phyloP scores from a whole-genome alignment of 2,113 vertebrate species.

The Uria lomvia region DNA sequence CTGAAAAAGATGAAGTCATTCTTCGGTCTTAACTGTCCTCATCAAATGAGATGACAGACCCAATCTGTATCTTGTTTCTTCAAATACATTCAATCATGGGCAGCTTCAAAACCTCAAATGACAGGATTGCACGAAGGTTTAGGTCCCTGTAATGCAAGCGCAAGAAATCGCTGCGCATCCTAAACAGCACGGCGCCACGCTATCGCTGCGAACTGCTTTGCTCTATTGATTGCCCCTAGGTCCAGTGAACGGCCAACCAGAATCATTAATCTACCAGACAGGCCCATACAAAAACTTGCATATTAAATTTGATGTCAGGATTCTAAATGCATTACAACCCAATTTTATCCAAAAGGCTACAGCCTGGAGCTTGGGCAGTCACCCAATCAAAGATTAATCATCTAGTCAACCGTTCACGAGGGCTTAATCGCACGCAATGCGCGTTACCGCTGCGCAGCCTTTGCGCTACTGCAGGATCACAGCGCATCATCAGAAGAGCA shows the following conservation, averaged over 20 bases:
- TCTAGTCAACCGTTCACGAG: constrained; percentile 78
- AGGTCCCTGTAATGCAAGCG: constrained; percentile 99
- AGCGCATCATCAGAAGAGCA: constrained; percentile 97
- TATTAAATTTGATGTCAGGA: constrained; percentile 58
- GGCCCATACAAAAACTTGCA: constrained; percentile 55
- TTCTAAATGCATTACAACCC: constrained; percentile 36
- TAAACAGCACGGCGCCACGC: constrained; percentile 78
- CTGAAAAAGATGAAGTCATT: not conserved
- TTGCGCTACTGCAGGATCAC: constrained; percentile 99
- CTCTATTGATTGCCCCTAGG: constrained; percentile 67
- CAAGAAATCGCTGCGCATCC: constrained; percentile 84
- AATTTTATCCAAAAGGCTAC: constrained; percentile 71
- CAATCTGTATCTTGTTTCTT: fast-evolving
- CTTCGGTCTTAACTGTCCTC: not conserved
- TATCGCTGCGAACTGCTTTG: constrained; percentile 77
- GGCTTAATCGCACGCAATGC: constrained; percentile 79
- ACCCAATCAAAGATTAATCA: constrained; percentile 77
- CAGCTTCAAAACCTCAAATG: constrained; percentile 88
- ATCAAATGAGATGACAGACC: not conserved
- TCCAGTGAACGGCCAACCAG: constrained; percentile 78
- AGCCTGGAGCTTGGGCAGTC: constrained; percentile 69
- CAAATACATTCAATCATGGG: not conserved
- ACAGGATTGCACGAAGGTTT: constrained; percentile 84
- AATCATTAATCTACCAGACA: constrained; percentile 78
- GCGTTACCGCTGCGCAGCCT: constrained; percentile 97